Evolutionary conservation across 2,888 invertebrate genomes (phyloP).

Genomic region (Chymomyza amoena): DNA sequence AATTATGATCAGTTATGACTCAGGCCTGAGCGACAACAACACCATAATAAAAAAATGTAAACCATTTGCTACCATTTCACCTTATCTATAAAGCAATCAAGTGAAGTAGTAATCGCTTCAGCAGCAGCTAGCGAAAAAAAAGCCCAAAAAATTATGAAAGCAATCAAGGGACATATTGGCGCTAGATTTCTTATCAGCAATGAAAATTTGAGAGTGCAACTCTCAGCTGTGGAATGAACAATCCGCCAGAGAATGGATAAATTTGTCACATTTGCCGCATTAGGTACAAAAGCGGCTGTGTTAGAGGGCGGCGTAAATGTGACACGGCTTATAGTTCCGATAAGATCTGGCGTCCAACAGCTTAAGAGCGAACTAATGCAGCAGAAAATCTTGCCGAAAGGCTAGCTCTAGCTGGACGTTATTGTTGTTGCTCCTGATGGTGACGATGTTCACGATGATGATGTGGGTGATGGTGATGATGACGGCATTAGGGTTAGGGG

Average conservation of each 20-base stretch:
- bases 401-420: conserved; percentile 10
- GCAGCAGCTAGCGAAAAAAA: conserved; percentile 25
- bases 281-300: conserved; percentile 47
- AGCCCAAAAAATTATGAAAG: conserved; percentile 44
- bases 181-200: conserved; percentile 54
- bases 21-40: neutral
- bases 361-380: conserved; percentile 36
- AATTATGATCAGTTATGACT: neutral
- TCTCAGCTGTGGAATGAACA: conserved; percentile 1
- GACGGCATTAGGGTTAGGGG: neutral
- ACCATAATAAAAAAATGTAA: conserved; percentile 42
- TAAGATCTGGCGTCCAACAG: conserved; percentile 46
- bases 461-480: conserved; percentile 11
- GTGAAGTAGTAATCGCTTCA: conserved; percentile 51
- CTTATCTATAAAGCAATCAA: conserved; percentile 24
- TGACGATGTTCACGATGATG: conserved; percentile 11
- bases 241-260: conserved; percentile 46
- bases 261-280: conserved; percentile 69
- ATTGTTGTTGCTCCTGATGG: conserved; percentile 2
- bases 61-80: conserved; percentile 68
- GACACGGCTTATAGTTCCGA: conserved; percentile 25
- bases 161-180: conserved; percentile 29
- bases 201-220: conserved; percentile 62
- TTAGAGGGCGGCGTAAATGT: conserved; percentile 38
- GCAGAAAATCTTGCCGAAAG: conserved; percentile 50